Conservation (phyloP, 1,140 invertebrate genomes). For the Amphibalanus amphitrite region DNA sequence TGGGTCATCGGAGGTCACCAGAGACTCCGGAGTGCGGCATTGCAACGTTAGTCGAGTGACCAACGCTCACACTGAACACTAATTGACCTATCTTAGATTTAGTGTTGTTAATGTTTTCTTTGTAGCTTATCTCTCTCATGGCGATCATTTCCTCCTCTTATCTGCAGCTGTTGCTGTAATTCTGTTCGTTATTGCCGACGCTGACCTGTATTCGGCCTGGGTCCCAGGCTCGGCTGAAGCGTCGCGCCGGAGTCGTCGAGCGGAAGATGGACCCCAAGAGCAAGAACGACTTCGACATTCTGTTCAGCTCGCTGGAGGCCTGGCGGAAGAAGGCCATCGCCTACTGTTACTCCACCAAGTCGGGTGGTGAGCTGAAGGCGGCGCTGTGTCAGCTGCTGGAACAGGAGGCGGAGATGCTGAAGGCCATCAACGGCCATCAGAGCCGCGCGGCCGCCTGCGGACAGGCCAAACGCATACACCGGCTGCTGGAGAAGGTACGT, state of each 20-base stretch:
- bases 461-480: neutral
- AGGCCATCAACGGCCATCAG: neutral
- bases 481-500: neutral
- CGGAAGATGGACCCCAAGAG: neutral
- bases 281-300: neutral
- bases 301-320: neutral
- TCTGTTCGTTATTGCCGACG: too few relatives aligned
- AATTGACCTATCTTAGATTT: too few relatives aligned
- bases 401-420: neutral
- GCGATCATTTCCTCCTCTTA: too few relatives aligned
- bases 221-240: neutral
- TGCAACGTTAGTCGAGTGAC: too few relatives aligned
- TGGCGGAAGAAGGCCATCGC: neutral
- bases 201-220: too few relatives aligned
- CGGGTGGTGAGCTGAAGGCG: neutral
- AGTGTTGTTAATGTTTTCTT: too few relatives aligned
- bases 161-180: too few relatives aligned
- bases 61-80: too few relatives aligned
- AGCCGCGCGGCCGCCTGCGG: too few relatives aligned
- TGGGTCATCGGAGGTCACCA: too few relatives aligned
- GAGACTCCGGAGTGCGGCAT: too few relatives aligned
- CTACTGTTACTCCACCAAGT: neutral
- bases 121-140: too few relatives aligned
- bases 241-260: neutral
- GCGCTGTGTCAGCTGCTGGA: neutral